Evolutionary conservation across 2,888 invertebrate genomes (phyloP).

Genomic region (Harmothoe impar): DNA sequence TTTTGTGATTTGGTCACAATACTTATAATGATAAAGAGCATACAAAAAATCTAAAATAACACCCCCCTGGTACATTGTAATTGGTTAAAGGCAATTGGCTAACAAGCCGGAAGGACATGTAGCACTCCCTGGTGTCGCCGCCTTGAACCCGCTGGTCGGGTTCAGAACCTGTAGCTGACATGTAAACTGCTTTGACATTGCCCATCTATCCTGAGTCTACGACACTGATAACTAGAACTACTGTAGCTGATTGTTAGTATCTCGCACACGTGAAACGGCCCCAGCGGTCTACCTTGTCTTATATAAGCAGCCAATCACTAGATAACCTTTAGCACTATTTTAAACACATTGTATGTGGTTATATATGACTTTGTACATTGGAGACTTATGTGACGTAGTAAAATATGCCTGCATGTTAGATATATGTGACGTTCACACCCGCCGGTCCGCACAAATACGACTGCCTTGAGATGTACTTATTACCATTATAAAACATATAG

Average conservation of each 20-base stretch:
- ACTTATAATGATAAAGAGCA: no score
- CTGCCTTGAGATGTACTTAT: background rate
- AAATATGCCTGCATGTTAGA: background rate
- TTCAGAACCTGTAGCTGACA: background rate
- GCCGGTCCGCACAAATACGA: background rate
- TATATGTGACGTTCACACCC: no score
- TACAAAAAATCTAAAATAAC: no score
- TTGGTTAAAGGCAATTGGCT: background rate
- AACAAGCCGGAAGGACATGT: background rate
- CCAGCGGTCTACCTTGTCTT: no score
- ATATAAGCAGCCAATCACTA: no score
- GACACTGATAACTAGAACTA: no score
- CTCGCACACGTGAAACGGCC: no score
- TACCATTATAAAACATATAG: background rate
- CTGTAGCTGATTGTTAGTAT: no score
- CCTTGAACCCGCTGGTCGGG: conserved; percentile 46
- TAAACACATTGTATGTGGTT: background rate
- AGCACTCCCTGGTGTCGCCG: conserved; percentile 40
- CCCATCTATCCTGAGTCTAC: background rate
- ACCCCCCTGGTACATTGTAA: no score
- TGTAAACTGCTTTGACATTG: background rate
- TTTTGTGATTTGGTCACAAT: no score
- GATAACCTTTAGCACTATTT: no score
- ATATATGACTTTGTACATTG: background rate
- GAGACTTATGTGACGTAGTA: background rate